A percentile compares a stretch with the other conserved stretches of the same genome.
phyloP scores from a whole-genome alignment of 2,797 vertebrate genomes.

The Crotalus adamanteus region DNA sequence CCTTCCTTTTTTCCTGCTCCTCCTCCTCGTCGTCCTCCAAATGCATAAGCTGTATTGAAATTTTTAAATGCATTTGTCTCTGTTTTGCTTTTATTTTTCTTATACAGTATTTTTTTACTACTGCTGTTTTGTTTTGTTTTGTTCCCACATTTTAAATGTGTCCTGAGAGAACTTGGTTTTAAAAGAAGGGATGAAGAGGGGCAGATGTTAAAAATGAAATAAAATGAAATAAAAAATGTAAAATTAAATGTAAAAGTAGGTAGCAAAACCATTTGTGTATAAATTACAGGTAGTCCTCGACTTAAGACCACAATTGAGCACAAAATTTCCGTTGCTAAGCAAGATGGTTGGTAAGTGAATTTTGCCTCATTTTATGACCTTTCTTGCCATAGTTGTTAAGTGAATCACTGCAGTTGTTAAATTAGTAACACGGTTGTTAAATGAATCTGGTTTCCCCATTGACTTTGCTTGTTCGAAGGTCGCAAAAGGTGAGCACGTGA shows the following conservation, averaged over 20 bases:
- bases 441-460: too few relatives aligned
- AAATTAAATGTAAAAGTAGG: not conserved
- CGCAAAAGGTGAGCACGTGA: too few relatives aligned
- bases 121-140: not conserved
- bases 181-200: not conserved
- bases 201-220: not conserved
- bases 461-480: too few relatives aligned
- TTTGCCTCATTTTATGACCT: not conserved
- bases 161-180: not conserved
- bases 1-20: too few relatives aligned
- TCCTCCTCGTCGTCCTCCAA: not conserved
- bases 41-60: not conserved
- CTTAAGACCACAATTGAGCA: not conserved
- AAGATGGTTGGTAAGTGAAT: not conserved
- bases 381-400: too few relatives aligned
- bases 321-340: not conserved
- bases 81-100: not conserved
- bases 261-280: not conserved
- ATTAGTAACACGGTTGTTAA: too few relatives aligned
- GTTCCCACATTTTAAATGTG: not conserved
- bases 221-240: not conserved
- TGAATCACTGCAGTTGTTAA: too few relatives aligned
- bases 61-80: not conserved
- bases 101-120: not conserved
- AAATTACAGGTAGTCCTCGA: not conserved